These are phyloP conservation scores for Babyrousa celebensis DNA, from an alignment of 2,797 vertebrate species.

Conservation along the genomic window DNA sequence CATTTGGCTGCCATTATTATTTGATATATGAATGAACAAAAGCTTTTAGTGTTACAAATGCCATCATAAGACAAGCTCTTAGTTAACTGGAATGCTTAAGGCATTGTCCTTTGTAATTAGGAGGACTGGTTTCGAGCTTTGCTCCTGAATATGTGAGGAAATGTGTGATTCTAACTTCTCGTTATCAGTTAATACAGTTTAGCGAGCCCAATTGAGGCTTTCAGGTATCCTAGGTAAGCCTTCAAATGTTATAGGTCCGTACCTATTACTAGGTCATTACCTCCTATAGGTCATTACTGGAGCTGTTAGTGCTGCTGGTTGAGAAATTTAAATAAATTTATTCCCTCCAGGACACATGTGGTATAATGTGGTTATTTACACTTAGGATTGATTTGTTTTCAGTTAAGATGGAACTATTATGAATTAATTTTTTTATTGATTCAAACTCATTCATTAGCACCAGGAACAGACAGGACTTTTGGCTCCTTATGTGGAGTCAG, in stretches of 20 bases:
- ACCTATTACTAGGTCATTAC: neutral
- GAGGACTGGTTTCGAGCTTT: neutral
- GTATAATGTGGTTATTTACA: neutral
- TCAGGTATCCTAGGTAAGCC: neutral
- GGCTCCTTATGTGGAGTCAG: neutral
- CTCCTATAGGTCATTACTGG: neutral
- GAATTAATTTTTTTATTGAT: neutral
- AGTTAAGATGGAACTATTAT: neutral
- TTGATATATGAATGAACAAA: conserved; percentile 38
- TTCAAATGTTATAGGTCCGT: neutral
- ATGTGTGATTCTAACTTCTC: neutral
- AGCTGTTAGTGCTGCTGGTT: neutral
- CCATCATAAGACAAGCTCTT: conserved; percentile 26
- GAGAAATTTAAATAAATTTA: neutral
- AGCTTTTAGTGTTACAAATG: conserved; percentile 3
- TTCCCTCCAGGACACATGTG: neutral
- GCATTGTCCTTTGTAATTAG: neutral
- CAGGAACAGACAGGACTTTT: neutral
- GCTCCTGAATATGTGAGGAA: neutral
- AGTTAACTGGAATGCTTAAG: conserved; percentile 5
- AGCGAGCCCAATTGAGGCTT: neutral
- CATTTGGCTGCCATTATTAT: conserved; percentile 39
- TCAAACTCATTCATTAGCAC: neutral
- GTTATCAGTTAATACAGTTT: neutral
- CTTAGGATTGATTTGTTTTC: conserved; percentile 33